Percentiles rank a stretch among this genome's conserved stretches.
Conservation (phyloP, 1,140 invertebrate genomes). For the Listronotus oregonensis region DNA sequence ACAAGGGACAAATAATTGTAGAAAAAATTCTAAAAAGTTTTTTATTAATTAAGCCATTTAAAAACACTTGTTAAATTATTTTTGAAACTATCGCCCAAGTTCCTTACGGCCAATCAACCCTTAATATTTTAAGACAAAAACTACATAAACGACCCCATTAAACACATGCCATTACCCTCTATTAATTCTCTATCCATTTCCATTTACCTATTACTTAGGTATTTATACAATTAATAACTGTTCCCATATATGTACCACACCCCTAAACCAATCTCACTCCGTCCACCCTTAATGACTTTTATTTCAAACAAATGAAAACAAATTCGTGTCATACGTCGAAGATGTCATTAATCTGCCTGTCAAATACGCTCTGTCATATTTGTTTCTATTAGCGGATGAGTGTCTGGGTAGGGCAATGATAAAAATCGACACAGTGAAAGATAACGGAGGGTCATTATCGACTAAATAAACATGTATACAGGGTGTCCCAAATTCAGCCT, state of each 20-base stretch:
- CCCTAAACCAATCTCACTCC: background rate
- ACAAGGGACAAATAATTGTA: no score
- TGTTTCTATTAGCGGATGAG: constrained; percentile 17
- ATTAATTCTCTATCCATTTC: constrained; percentile 2
- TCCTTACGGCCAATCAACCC: no score
- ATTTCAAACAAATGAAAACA: constrained; percentile 24
- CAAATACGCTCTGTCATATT: constrained; percentile 23
- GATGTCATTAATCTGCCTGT: constrained; percentile 31
- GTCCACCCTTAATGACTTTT: constrained; percentile 26
- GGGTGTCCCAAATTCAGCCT: no score
- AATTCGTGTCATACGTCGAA: constrained; percentile 31
- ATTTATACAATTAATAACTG: constrained; percentile 18
- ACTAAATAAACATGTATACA: no score
- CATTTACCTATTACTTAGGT: constrained; percentile 11
- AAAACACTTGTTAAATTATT: no score
- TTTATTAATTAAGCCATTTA: no score
- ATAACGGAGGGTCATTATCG: no score
- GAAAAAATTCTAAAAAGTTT: no score
- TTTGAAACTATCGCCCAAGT: no score
- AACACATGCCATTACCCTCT: no score
- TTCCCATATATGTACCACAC: constrained; percentile 7
- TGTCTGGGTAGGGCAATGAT: constrained; percentile 16
- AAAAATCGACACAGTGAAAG: constrained; percentile 13
- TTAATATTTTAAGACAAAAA: no score
- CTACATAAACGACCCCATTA: no score